Conservation (phyloP, 2,797 vertebrate genomes). For the Enteromius argenteus region DNA sequence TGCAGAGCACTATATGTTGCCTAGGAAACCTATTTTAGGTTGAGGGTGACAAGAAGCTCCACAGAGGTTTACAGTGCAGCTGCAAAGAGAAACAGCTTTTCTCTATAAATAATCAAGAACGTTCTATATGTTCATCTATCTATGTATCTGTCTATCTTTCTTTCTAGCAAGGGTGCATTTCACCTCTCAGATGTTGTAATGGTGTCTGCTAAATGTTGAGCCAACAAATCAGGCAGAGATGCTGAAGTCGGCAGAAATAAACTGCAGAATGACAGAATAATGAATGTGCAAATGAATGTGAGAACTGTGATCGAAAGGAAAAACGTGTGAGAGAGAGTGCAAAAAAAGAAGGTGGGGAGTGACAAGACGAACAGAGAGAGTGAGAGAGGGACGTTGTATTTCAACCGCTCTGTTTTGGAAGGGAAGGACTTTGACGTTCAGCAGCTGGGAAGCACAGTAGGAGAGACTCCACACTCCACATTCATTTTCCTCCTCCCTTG, state of each 20-base stretch:
- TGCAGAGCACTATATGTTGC: conserved; percentile 68
- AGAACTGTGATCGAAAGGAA: conserved; percentile 57
- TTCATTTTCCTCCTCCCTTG: conserved; percentile 25
- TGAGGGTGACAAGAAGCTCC: conserved; percentile 50
- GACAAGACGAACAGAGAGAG: conserved; percentile 32
- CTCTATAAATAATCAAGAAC: not conserved
- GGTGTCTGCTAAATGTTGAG: conserved; percentile 11
- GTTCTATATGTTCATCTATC: not conserved
- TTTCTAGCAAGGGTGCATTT: conserved; percentile 17
- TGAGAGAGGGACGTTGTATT: conserved; percentile 36
- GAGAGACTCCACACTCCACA: conserved; percentile 2
- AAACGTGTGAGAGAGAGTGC: conserved; percentile 47
- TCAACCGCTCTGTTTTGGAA: conserved; percentile 6
- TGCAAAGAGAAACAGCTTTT: conserved; percentile 27
- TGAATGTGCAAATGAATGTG: not conserved
- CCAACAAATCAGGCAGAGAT: conserved; percentile 1
- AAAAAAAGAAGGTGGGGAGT: conserved; percentile 29
- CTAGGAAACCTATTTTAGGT: conserved; percentile 70
- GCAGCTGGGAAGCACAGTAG: conserved; percentile 43
- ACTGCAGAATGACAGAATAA: not conserved
- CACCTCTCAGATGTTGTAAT: conserved; percentile 34
- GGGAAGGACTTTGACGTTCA: conserved; percentile 36
- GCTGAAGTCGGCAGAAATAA: conserved; percentile 20
- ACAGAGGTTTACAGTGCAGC: conserved; percentile 55
- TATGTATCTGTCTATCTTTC: not conserved